Conservation (phyloP, 2,797 vertebrate genomes). For the Anas georgica region DNA sequence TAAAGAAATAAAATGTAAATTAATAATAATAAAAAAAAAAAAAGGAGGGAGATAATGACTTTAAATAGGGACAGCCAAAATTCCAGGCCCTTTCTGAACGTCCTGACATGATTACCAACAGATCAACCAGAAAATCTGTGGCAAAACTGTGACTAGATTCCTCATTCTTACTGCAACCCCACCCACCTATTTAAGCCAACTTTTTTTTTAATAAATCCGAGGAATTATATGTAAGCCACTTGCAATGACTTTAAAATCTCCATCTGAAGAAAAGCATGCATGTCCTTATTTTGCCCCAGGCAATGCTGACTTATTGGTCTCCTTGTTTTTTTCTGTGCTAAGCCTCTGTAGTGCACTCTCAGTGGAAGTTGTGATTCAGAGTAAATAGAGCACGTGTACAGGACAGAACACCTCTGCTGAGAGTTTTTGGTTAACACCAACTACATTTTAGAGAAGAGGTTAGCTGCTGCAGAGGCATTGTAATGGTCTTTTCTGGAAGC, state of each 20-base stretch:
- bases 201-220: slow-evolving; percentile 41
- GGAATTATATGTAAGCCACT: slow-evolving; percentile 30
- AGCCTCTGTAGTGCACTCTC: fast-evolving
- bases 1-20: not conserved
- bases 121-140: not conserved
- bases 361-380: not conserved
- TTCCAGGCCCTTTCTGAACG: not conserved
- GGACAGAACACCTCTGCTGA: not conserved
- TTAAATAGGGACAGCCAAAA: not conserved
- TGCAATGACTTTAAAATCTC: slow-evolving; percentile 28
- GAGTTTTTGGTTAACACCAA: not conserved
- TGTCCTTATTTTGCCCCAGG: slow-evolving; percentile 37
- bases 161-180: not conserved
- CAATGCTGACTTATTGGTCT: not conserved
- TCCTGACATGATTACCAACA: not conserved
- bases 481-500: not conserved
- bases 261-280: not conserved
- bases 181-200: slow-evolving; percentile 2
- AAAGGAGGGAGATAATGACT: not conserved
- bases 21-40: no score
- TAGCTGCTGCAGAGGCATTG: not conserved
- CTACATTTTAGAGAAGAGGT: not conserved
- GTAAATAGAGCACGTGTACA: not conserved
- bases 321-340: not conserved
- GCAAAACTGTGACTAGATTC: not conserved